Evolutionary conservation across 2,888 invertebrate species (phyloP).

Genomic region (Luffia ferchaultella): DNA sequence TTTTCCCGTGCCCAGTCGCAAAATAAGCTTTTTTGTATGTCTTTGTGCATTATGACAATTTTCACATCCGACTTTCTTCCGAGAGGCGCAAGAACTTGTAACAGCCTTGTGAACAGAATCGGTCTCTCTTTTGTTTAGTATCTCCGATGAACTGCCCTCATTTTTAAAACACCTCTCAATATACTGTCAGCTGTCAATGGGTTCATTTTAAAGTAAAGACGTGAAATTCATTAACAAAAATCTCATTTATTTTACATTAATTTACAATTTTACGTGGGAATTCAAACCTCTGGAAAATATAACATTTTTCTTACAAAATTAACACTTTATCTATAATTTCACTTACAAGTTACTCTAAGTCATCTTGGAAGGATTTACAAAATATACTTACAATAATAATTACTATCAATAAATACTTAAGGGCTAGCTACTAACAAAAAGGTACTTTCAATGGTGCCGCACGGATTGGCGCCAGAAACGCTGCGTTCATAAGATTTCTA

Average conservation of each 20-base stretch:
- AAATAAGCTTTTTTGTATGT: constrained; percentile 34
- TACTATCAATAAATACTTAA: constrained; percentile 60
- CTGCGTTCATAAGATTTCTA: constrained; percentile 32
- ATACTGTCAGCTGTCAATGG: constrained; percentile 1
- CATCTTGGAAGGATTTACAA: constrained; percentile 39
- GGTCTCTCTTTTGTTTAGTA: constrained; percentile 48
- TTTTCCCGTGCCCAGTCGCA: constrained; percentile 19
- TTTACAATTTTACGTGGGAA: constrained; percentile 49
- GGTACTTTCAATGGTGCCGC: constrained; percentile 52
- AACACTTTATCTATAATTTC: constrained; percentile 3
- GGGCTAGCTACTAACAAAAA: constrained; percentile 42
- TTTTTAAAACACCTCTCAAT: constrained; percentile 12
- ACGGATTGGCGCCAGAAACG: constrained; percentile 37
- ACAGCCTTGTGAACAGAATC: constrained; percentile 19
- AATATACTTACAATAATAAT: constrained; percentile 25
- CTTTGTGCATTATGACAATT: constrained; percentile 49
- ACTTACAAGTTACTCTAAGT: constrained; percentile 3
- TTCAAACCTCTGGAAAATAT: constrained; percentile 50
- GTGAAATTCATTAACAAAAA: constrained; percentile 51
- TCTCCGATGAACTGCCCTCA: constrained; percentile 29
- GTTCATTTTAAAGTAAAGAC: constrained; percentile 5
- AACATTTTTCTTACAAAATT: constrained; percentile 40
- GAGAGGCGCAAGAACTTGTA: constrained; percentile 17
- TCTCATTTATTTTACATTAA: constrained; percentile 62
- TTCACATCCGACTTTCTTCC: constrained; percentile 65